phyloP scores from a whole-genome alignment of 2,113 vertebrate species.

The Myanophis thanlyinensis region DNA sequence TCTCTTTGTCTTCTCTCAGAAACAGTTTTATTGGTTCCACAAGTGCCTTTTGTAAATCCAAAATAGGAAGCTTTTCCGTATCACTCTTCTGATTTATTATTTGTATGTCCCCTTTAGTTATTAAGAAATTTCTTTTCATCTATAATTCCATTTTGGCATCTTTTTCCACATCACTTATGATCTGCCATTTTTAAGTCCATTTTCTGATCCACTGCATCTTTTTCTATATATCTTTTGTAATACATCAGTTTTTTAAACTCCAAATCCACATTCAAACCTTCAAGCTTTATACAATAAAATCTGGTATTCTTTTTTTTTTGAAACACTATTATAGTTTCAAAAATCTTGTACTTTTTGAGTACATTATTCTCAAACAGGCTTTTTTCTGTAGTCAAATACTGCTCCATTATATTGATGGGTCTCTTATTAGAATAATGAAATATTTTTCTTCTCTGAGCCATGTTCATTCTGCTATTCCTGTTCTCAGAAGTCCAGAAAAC shows the following conservation, averaged over 20 bases:
- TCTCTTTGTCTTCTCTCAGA: background rate
- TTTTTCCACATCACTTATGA: background rate
- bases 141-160: background rate
- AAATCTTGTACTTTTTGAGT: background rate
- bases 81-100: background rate
- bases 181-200: background rate
- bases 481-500: background rate
- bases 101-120: background rate
- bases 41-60: background rate
- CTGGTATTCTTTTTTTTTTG: background rate
- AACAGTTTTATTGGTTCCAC: background rate
- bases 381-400: background rate
- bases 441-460: background rate
- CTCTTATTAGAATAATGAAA: background rate
- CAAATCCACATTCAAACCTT: background rate
- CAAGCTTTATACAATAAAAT: background rate
- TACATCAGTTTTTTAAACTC: background rate
- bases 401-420: background rate
- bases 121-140: background rate
- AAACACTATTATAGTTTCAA: background rate
- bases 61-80: background rate
- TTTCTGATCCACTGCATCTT: background rate
- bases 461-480: background rate
- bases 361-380: background rate
- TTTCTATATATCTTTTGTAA: background rate